Conservation (phyloP, 2,113 vertebrate species). For the Romanogobio albipinnatus region DNA sequence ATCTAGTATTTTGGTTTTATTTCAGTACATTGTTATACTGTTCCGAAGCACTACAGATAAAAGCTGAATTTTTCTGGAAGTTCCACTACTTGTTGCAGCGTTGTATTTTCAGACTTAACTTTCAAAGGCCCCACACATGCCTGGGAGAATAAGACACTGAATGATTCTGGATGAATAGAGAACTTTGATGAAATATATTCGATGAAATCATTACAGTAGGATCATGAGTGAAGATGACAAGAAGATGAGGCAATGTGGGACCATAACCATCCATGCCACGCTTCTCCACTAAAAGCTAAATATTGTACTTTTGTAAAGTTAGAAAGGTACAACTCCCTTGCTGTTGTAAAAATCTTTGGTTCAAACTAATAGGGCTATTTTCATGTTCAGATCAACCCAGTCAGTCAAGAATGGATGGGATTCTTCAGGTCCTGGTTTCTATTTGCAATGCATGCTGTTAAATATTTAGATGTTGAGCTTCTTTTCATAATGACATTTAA, state of each 20-base stretch:
- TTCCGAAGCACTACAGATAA: neutral
- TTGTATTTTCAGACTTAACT: constrained; percentile 8
- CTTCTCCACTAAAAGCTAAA: neutral
- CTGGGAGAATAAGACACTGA: neutral
- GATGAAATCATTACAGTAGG: neutral
- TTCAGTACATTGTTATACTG: neutral
- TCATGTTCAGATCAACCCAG: neutral
- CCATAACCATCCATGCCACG: neutral
- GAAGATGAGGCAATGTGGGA: neutral
- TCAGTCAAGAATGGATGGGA: neutral
- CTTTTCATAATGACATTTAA: neutral
- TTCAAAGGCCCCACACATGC: neutral
- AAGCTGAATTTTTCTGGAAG: constrained; percentile 1
- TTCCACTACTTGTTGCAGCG: neutral
- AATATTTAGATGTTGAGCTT: neutral
- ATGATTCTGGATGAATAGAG: neutral
- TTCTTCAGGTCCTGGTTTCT: constrained; percentile 1
- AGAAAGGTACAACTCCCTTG: neutral
- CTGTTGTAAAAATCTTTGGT: neutral
- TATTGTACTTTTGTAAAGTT: neutral
- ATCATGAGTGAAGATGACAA: neutral
- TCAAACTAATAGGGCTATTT: neutral
- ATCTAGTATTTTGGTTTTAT: neutral
- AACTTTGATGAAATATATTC: neutral
- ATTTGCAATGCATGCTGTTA: neutral